phyloP scores from a whole-genome alignment of 2,113 vertebrate genomes.

The Grus americana region DNA sequence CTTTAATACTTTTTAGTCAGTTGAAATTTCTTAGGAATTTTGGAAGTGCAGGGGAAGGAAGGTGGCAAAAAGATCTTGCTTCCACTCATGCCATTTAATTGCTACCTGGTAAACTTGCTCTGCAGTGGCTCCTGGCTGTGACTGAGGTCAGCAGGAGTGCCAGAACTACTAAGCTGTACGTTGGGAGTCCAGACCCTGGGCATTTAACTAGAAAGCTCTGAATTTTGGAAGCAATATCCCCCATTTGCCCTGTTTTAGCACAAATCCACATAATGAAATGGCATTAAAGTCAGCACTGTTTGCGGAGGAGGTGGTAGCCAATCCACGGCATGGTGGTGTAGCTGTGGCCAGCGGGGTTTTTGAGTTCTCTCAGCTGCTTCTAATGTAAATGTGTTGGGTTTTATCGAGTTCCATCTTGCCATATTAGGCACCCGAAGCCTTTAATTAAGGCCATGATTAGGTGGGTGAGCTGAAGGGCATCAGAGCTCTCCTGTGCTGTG shows the following conservation, averaged over 20 bases:
- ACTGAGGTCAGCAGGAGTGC: background rate
- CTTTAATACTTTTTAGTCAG: background rate
- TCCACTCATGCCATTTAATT: background rate
- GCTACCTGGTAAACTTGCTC: background rate
- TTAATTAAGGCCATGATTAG: background rate
- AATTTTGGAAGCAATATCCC: background rate
- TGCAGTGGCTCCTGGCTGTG: background rate
- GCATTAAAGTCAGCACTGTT: background rate
- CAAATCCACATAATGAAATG: background rate
- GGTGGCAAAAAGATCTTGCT: background rate
- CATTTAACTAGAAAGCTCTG: background rate
- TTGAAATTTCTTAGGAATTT: background rate
- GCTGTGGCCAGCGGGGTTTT: accelerated
- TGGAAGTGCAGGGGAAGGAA: background rate
- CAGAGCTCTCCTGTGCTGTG: accelerated
- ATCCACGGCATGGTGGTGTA: accelerated
- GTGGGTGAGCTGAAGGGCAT: background rate
- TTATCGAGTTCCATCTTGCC: background rate
- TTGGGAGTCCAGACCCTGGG: background rate
- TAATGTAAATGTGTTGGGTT: background rate
- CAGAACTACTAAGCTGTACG: background rate
- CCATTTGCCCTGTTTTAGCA: background rate
- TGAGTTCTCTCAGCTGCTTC: background rate
- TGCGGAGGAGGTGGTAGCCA: background rate
- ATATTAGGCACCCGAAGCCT: background rate